Evolutionary conservation across 1,140 invertebrate species (phyloP).

Genomic region (Dinothrombium tinctorium): DNA sequence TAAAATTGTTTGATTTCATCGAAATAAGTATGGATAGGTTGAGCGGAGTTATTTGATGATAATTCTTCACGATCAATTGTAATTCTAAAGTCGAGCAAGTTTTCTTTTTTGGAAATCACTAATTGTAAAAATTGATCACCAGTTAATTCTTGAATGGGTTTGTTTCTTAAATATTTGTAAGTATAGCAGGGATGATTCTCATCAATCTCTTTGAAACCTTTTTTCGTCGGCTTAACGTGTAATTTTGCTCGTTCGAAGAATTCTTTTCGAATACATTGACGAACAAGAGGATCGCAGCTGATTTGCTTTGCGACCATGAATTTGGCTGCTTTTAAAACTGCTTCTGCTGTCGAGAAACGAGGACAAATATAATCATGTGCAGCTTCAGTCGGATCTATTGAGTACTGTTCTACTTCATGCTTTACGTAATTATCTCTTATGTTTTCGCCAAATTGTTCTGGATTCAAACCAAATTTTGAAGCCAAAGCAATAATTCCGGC

Average conservation of each 20-base stretch:
- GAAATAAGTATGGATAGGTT: constrained; percentile 37
- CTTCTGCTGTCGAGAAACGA: constrained; percentile 36
- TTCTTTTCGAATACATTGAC: constrained; percentile 60
- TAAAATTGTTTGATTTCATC: constrained; percentile 80
- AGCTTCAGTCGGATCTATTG: constrained; percentile 50
- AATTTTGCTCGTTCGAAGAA: constrained; percentile 74
- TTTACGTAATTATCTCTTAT: constrained; percentile 82
- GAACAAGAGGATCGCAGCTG: constrained; percentile 64
- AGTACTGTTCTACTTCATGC: constrained; percentile 85
- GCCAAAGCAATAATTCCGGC: constrained; percentile 58
- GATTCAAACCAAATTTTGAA: constrained; percentile 77
- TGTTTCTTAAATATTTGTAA: constrained; percentile 84
- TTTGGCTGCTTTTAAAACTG: constrained; percentile 60
- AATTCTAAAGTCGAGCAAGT: constrained; percentile 17
- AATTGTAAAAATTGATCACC: constrained; percentile 75
- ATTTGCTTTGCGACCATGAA: constrained; percentile 86
- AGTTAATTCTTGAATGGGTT: constrained; percentile 67
- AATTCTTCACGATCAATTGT: constrained; percentile 33
- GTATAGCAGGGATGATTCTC: constrained; percentile 62
- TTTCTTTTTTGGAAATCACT: constrained; percentile 24
- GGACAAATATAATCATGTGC: constrained; percentile 31
- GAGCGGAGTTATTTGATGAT: constrained; percentile 38
- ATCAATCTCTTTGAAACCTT: constrained; percentile 74
- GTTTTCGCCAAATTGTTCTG: constrained; percentile 91
- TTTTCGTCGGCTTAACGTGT: constrained; percentile 57